Conservation (phyloP, 2,888 invertebrate species). For the Drosophila lacicola region DNA sequence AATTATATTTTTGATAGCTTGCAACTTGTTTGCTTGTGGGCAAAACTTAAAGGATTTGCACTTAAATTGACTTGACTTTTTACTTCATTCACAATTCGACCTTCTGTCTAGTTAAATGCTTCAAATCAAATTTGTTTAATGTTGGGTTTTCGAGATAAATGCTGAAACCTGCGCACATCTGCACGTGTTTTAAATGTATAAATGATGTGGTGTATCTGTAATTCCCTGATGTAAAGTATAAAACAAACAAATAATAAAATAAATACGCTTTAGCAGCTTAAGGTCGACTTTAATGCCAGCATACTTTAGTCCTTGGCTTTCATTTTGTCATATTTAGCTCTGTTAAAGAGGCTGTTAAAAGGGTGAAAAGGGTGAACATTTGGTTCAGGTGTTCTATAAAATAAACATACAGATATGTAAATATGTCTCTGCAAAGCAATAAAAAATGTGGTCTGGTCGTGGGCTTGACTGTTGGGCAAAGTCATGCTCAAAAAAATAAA, state of each 20-base stretch:
- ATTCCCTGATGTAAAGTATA: slow-evolving; percentile 1
- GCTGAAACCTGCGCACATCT: too few species aligned
- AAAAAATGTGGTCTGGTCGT: too few species aligned
- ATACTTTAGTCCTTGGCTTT: background rate
- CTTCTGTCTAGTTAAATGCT: background rate
- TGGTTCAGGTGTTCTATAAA: too few species aligned
- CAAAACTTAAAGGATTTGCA: background rate
- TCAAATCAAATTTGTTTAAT: too few species aligned
- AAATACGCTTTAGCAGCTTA: slow-evolving; percentile 46
- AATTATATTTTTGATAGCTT: slow-evolving; percentile 19
- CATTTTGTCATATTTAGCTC: too few species aligned
- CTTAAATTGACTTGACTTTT: background rate
- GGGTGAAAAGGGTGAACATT: background rate
- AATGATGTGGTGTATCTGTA: background rate
- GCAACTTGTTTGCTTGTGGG: background rate
- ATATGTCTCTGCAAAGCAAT: too few species aligned
- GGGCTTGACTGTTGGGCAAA: too few species aligned
- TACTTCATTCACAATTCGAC: background rate
- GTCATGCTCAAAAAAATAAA: too few species aligned
- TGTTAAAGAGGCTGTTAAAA: background rate
- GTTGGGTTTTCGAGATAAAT: background rate
- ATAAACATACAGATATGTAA: too few species aligned
- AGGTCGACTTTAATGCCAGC: slow-evolving; percentile 22
- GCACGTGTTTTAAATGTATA: background rate
- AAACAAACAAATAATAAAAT: slow-evolving; percentile 11